phyloP scores from a whole-genome alignment of 2,797 vertebrate species.

The Eospalax fontanierii region DNA sequence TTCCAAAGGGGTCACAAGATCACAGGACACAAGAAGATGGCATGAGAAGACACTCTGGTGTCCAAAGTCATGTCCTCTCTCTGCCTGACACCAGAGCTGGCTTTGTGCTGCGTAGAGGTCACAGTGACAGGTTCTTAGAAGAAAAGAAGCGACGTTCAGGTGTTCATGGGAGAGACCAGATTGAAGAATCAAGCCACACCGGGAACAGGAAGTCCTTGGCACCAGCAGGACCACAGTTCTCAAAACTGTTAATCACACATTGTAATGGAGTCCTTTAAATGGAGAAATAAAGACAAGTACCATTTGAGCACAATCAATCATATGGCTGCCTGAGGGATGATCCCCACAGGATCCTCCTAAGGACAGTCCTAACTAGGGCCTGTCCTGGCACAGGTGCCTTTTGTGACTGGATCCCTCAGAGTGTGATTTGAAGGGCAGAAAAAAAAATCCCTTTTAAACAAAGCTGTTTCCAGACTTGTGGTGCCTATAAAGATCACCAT shows the following conservation, averaged over 20 bases:
- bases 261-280: conserved; percentile 56
- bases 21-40: neutral
- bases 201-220: conserved; percentile 17
- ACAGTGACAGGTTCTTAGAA: conserved; percentile 10
- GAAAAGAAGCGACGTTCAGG: neutral
- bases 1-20: conserved; percentile 3
- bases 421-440: conserved; percentile 53
- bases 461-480: neutral
- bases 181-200: neutral
- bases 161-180: conserved; percentile 14
- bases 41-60: neutral
- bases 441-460: conserved; percentile 14
- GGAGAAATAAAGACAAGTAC: conserved; percentile 49
- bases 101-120: neutral
- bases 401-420: conserved; percentile 36
- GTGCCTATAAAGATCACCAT: neutral
- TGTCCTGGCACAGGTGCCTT: neutral
- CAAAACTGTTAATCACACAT: conserved; percentile 44
- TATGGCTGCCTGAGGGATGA: conserved; percentile 31
- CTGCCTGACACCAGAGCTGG: conserved; percentile 4
- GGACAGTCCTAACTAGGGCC: conserved; percentile 48
- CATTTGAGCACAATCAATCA: conserved; percentile 62
- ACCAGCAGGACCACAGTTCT: conserved; percentile 38
- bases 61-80: conserved; percentile 12
- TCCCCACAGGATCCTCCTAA: conserved; percentile 9